These are phyloP conservation scores for Apantesis nais DNA, from an alignment of 2,888 invertebrate species.

Conservation along the genomic window DNA sequence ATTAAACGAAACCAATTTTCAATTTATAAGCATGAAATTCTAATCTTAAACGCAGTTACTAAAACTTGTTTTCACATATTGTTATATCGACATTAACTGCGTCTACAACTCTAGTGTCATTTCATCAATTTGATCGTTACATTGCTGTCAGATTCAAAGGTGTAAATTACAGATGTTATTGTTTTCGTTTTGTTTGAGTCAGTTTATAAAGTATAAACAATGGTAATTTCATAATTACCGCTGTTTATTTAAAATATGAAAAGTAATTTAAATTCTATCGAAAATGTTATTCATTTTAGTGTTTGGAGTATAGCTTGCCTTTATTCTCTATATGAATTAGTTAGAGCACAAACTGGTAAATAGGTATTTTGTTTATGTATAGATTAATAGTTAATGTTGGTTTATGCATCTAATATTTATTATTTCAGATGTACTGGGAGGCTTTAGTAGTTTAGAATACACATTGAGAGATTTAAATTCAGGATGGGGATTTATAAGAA, in stretches of 20 bases:
- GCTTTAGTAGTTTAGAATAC: slow-evolving; percentile 49
- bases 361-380: background rate
- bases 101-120: slow-evolving; percentile 11
- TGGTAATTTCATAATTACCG: no score
- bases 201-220: background rate
- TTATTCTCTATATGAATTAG: slow-evolving; percentile 85
- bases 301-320: slow-evolving; percentile 84
- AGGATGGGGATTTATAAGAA: slow-evolving; percentile 85
- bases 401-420: slow-evolving; percentile 26
- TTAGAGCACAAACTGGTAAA: slow-evolving; percentile 81
- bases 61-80: background rate
- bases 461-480: slow-evolving; percentile 79
- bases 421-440: slow-evolving; percentile 69
- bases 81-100: background rate
- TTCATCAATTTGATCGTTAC: background rate
- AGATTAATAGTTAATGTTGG: background rate
- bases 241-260: no score
- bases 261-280: slow-evolving; percentile 58
- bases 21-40: background rate
- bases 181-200: slow-evolving; percentile 21
- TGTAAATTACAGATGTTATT: slow-evolving; percentile 21
- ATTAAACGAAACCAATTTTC: background rate
- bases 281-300: slow-evolving; percentile 78
- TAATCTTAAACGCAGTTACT: background rate
- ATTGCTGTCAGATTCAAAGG: slow-evolving; percentile 49